Percentiles rank a stretch among this genome's conserved stretches.
These are phyloP conservation scores for Shinisaurus crocodilurus DNA, from an alignment of 2,113 vertebrate species.

Conservation along the genomic window DNA sequence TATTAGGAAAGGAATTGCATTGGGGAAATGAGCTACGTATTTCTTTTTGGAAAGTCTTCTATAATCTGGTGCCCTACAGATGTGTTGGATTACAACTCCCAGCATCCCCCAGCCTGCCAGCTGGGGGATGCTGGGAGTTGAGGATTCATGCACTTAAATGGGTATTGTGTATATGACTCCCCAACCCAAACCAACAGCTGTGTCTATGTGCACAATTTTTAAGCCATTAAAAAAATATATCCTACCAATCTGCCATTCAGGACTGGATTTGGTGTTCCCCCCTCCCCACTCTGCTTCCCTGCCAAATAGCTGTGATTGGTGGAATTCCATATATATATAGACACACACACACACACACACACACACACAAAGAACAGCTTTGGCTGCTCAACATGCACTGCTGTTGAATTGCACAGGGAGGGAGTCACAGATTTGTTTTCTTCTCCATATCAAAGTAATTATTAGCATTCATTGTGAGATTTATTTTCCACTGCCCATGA, in stretches of 20 bases:
- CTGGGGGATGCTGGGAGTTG: not conserved
- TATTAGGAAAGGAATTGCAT: slow-evolving; percentile 57
- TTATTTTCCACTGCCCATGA: not conserved
- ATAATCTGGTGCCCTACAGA: too few species aligned
- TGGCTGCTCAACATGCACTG: not conserved
- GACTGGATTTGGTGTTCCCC: not conserved
- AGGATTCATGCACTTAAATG: not conserved
- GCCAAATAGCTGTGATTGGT: not conserved
- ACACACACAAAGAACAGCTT: not conserved
- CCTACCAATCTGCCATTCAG: not conserved
- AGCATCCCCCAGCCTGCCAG: too few species aligned
- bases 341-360: too few species aligned
- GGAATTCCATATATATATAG: not conserved
- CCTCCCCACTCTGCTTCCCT: not conserved
- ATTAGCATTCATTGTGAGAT: not conserved
- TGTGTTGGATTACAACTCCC: too few species aligned
- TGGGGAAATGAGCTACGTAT: slow-evolving; percentile 58
- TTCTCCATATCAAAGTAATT: not conserved
- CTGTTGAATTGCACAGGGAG: too few species aligned
- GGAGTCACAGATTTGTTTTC: not conserved
- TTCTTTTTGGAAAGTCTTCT: slow-evolving; percentile 6
- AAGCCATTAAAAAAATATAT: not conserved
- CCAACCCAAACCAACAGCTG: not conserved
- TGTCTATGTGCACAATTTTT: not conserved
- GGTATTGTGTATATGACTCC: not conserved